Evolutionary conservation across 2,113 vertebrate genomes (phyloP).

Genomic region (Gallinago jamesoni): DNA sequence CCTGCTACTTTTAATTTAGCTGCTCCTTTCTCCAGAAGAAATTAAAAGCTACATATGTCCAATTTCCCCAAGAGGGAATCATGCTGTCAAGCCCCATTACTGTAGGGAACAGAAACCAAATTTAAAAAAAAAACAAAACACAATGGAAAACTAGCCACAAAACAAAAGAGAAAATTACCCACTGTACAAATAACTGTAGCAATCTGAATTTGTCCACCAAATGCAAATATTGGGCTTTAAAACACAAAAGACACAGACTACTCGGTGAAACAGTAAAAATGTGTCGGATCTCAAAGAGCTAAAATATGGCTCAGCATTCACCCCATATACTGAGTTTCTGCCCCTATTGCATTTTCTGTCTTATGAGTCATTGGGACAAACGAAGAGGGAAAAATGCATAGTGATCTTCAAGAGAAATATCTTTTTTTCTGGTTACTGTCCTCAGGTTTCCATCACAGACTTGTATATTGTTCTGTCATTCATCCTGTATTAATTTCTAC

Average conservation of each 20-base stretch:
- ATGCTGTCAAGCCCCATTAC: conserved; percentile 35
- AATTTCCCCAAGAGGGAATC: conserved; percentile 18
- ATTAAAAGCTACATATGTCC: conserved; percentile 56
- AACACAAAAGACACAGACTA: not conserved
- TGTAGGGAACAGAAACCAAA: not conserved
- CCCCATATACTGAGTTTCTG: not conserved
- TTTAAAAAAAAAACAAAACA: not conserved
- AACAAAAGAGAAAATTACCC: not conserved
- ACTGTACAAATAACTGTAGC: not conserved
- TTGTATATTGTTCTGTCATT: not conserved
- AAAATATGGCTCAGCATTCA: not conserved
- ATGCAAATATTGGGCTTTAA: not conserved
- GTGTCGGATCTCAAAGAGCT: not conserved
- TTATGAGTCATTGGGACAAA: not conserved
- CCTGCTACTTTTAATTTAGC: conserved; percentile 51
- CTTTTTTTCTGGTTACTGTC: not conserved
- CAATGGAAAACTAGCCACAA: not conserved
- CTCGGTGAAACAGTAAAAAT: not conserved
- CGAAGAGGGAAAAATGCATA: not conserved
- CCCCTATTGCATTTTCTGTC: not conserved
- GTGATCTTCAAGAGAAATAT: not conserved
- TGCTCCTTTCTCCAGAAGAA: conserved; percentile 24
- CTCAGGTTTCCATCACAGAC: not conserved
- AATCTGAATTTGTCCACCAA: not conserved
- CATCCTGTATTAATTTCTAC: not conserved